A percentile compares a stretch with the other conserved stretches of the same genome.
phyloP scores from a whole-genome alignment of 2,113 vertebrate species.

The Oncorhynchus nerka region DNA sequence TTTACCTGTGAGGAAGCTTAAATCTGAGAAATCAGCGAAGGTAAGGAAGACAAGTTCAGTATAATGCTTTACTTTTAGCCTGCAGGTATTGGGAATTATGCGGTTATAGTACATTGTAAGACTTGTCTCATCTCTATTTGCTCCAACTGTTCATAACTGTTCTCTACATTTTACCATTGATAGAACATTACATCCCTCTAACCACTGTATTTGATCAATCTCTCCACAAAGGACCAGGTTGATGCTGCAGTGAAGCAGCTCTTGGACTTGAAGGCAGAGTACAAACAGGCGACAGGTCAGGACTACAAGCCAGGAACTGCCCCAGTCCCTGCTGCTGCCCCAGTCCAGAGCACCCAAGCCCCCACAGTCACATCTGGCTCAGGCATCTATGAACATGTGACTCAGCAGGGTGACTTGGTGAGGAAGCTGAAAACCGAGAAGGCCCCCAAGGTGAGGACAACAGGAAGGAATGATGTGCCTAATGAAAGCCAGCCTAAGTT shows the following conservation, averaged over 20 bases:
- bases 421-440: slow-evolving; percentile 3
- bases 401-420: slow-evolving; percentile 3
- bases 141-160: too few species aligned
- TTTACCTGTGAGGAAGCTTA: slow-evolving; percentile 74
- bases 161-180: too few species aligned
- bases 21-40: slow-evolving; percentile 77
- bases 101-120: neutral
- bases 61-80: neutral
- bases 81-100: too few species aligned
- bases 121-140: neutral
- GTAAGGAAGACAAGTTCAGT: slow-evolving; percentile 36
- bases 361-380: neutral
- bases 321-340: slow-evolving; percentile 32
- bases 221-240: slow-evolving; percentile 80
- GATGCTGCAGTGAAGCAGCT: slow-evolving; percentile 88
- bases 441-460: neutral
- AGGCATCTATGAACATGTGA: neutral
- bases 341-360: slow-evolving; percentile 28
- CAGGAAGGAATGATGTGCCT: neutral
- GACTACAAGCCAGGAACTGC: slow-evolving; percentile 86
- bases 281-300: slow-evolving; percentile 84
- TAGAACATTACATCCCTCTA: too few species aligned
- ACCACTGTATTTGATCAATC: neutral
- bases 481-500: too few species aligned
- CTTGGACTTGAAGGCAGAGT: slow-evolving; percentile 85